Evolutionary conservation across 2,113 vertebrate species (phyloP), one percentile per base, ranked within the genome.

Genomic region (Zonotrichia leucophrys): DNA sequence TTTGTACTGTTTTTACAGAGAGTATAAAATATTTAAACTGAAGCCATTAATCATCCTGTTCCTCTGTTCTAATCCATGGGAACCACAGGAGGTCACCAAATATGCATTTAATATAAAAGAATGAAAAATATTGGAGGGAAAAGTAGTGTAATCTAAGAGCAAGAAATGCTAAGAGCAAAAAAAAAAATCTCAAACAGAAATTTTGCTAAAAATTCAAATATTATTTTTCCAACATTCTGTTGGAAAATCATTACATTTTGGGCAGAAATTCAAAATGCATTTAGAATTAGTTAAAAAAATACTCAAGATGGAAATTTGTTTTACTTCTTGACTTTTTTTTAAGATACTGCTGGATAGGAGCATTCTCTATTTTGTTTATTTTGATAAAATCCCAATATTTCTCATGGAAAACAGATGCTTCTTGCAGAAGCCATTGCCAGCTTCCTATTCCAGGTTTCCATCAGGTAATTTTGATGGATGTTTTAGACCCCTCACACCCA

Each of bases 81-180:
- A 96, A 94, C 96, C 95, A 97, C 96, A 97, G 95, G 95, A 97
- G 93, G 92, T 95, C 93, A 95, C 95, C 94, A 97, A 94, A 96
- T 94, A 93, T 95, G 90, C 93, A 82, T 96, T 96, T 92, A 95
- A 89, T 95, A 94, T 93, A 92, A 96, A 95, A 92, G 96, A 95
- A 95, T 82, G 86, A 94, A 92, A 89, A 92, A 84, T 82, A 88
- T 69, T 73, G 77, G 76, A 94, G n/a, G 41, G 53, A 73, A 78
- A 56, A 90, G 7, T 28, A 68, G 53, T 12, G 41, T 52, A 74
- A 30, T 31, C 16, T 68, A 33, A 70, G 25, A 83, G 35, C 19
- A 80, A 78, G 55, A 80, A 76, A 68, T 21, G 7, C 4, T 42
- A 68, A 79, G 49, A 79, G n/a, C 2, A 70, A 63, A 89, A 87